Base-by-base conservation (phyloP, 2,113 vertebrate genomes). In the Pandion haliaetus region DNA sequence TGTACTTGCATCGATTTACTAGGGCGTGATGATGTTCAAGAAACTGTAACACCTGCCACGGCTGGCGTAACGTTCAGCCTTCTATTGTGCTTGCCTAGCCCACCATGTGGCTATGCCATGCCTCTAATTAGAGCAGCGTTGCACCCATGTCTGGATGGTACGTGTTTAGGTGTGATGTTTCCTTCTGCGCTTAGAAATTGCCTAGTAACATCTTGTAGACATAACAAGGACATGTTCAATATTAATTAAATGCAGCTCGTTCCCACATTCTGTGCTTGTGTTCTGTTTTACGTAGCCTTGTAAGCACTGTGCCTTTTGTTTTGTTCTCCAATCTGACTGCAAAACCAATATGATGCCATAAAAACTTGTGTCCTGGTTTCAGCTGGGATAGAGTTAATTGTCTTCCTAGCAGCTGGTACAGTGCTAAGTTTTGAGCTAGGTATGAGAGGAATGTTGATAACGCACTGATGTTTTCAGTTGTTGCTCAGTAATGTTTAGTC, bases 51-150 rank as follows among this genome's bases (percentile, higher is more conserved):
- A 17, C 7, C 52, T 3, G 1, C 69, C 18, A 3, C 1, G 6
- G 7, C 55, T 66, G 77, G 36, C 1, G 1, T 34, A 44, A 19
- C 4, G 0, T 34, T 67, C 9, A 18, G 17, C 38, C 32, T 32
- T 52, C 28, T 4, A 4, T 20, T 0, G 0, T 38, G 29, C 26
- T 50, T 76, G 50, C 47, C 29, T 31, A 19, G 79, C 38, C 40
- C 38, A 9, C 29, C 12, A 13, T 0, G 0, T 17, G 17, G 18
- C 67, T 52, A 1, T 63, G 49, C 59, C 9, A 3, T 5, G 0
- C 34, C 55, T 74, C 50, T 67, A 3, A 2, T 52, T 36, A 54
- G 32, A 44, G 45, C 29, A 28, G 44, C 44, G 36, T 62, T 73
- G 11, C 31, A 32, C n/a, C 21, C 1, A 0, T 54, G 20, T 52